Base-by-base conservation (phyloP, 2,888 invertebrate species). In the Chromoteleia sp. region DNA sequence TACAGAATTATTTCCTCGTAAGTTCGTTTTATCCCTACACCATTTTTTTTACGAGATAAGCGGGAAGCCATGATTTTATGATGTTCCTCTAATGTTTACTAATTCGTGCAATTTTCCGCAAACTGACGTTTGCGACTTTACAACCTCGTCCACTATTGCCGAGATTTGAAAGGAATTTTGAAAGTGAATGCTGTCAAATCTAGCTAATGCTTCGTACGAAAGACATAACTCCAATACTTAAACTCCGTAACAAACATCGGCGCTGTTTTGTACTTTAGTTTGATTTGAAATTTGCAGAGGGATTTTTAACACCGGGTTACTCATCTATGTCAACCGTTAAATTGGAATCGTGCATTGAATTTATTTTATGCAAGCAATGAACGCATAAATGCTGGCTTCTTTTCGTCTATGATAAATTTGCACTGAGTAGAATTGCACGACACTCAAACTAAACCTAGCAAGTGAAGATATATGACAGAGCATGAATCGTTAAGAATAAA, bases 401-500 rank as follows among this genome's bases (percentile, higher is more conserved):
- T 68, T 14, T 70, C 29, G 29, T 61, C 25, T 56, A 41, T 61
- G 8, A 25, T 21, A 58, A 74, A 14, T 17, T 41, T 36, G 6
- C 73, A 52, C 10, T 25, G 10, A 41, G 52, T 30, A 52, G 4
- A 39, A 48, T 68, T 39, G 21, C 48, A 15, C 48, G n/a, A 48
- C 2, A 48, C 21, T 48, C 36, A 67, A 52, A 58, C 63, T 74
- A 81, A 67, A 80, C 85, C 86, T 88, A 87, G 84, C 84, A 58
- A 25, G 84, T 87, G 86, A 85, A 52, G 76, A 85, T 85, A 85
- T 84, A 83, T 78, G 85, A 84, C 70, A 85, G 84, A 79, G 84
- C 21, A 43, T 86, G 85, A 85, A 81, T 84, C 81, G 85, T 87
- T 86, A 87, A 87, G 76, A 56, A 87, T 87, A 84, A 86, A 83